These are phyloP conservation scores for Pachyrhynchus sulphureomaculatus DNA, from an alignment of 1,140 invertebrate genomes.

Conservation along the genomic window DNA sequence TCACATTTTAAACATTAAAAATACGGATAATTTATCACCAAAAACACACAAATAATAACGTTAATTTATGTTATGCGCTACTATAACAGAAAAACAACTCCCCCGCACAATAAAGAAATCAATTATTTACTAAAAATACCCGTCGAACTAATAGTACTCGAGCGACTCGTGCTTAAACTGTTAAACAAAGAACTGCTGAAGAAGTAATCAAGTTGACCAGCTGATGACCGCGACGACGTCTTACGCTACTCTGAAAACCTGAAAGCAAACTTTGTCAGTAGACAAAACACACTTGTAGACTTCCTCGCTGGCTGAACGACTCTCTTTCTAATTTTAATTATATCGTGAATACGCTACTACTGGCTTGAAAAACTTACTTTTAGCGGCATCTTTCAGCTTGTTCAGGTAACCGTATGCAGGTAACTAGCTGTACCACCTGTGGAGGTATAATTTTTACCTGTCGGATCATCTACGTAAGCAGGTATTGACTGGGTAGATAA, in stretches of 20 bases:
- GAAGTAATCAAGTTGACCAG: conserved; percentile 14
- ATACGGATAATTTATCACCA: not conserved
- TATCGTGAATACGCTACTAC: conserved; percentile 10
- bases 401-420: conserved; percentile 18
- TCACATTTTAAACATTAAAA: conserved; percentile 12
- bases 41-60: not conserved
- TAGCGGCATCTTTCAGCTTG: conserved; percentile 21
- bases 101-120: not conserved
- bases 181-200: conserved; percentile 24
- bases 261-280: conserved; percentile 6
- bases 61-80: not conserved
- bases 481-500: no score
- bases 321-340: conserved; percentile 31
- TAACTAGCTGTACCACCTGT: not conserved
- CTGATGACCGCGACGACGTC: conserved; percentile 17
- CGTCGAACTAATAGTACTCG: conserved; percentile 4
- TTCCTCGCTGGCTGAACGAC: conserved; percentile 10
- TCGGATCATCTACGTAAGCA: not conserved
- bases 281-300: conserved; percentile 2
- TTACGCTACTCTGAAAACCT: conserved; percentile 15
- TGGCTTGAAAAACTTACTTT: conserved; percentile 11
- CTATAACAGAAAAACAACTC: not conserved
- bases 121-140: not conserved
- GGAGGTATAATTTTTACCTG: not conserved
- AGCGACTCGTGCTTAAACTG: not conserved